Evolutionary conservation across 1,140 invertebrate species (phyloP).

Genomic region (Prorops nasuta): DNA sequence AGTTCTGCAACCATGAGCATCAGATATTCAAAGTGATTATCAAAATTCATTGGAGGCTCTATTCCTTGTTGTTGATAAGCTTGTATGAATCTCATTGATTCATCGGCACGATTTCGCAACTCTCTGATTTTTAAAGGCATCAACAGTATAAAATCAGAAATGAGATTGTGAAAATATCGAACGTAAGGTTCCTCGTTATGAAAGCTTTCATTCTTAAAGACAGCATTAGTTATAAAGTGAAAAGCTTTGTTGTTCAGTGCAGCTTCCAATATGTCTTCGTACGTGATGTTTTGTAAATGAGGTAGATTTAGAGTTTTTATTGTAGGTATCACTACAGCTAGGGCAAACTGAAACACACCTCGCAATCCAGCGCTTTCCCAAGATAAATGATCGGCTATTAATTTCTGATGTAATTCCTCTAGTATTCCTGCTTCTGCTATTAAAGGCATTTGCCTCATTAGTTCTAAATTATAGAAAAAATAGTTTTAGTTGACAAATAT

Average conservation of each 20-base stretch:
- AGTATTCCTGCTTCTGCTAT: slow-evolving; percentile 69
- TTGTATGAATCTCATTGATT: slow-evolving; percentile 79
- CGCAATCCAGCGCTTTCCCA: slow-evolving; percentile 71
- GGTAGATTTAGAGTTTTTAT: slow-evolving; percentile 60
- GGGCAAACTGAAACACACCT: slow-evolving; percentile 74
- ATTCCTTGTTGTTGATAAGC: slow-evolving; percentile 81
- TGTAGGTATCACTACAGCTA: slow-evolving; percentile 78
- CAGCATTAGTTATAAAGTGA: slow-evolving; percentile 69
- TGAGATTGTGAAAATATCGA: slow-evolving; percentile 77
- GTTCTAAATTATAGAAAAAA: slow-evolving; percentile 49
- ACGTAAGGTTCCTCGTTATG: slow-evolving; percentile 82
- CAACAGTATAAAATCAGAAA: slow-evolving; percentile 90
- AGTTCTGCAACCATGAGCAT: slow-evolving; percentile 75
- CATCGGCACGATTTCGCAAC: slow-evolving; percentile 80
- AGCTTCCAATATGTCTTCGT: slow-evolving; percentile 63
- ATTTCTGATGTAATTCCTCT: slow-evolving; percentile 55
- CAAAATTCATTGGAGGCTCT: slow-evolving; percentile 71
- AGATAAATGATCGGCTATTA: slow-evolving; percentile 56
- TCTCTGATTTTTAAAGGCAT: slow-evolving; percentile 91
- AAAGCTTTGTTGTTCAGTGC: slow-evolving; percentile 82
- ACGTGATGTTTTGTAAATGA: slow-evolving; percentile 40
- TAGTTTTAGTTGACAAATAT: neutral
- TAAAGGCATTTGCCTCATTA: slow-evolving; percentile 71
- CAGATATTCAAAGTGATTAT: slow-evolving; percentile 82
- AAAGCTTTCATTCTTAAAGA: slow-evolving; percentile 71